Conservation (phyloP, 2,113 vertebrate genomes). For the Chrysemys picta region DNA sequence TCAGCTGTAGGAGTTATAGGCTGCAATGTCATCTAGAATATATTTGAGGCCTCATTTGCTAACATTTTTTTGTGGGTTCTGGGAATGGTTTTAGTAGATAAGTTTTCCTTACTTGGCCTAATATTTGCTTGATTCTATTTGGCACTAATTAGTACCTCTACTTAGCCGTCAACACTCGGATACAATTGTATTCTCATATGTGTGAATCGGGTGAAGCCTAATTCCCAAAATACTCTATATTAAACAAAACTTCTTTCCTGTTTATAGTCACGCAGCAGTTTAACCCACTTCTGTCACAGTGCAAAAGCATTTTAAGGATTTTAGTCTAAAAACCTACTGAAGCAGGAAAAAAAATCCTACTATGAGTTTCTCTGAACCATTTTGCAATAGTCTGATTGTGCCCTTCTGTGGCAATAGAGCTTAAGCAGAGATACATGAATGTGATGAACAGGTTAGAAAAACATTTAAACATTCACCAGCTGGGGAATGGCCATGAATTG, state of each 20-base stretch:
- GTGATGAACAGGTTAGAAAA: neutral
- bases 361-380: neutral
- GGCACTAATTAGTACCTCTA: neutral
- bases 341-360: neutral
- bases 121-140: neutral
- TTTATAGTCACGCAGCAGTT: neutral
- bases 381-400: neutral
- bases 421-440: neutral
- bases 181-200: neutral
- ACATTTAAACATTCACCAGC: neutral
- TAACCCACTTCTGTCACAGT: neutral
- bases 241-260: neutral
- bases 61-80: slow-evolving; percentile 6
- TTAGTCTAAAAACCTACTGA: neutral
- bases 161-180: neutral
- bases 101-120: no score
- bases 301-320: neutral
- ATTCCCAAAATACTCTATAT: rapidly evolving
- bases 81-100: neutral
- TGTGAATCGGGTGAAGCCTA: neutral
- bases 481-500: neutral
- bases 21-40: slow-evolving; percentile 14
- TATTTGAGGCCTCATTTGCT: neutral
- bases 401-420: neutral
- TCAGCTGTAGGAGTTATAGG: neutral